Percentiles rank a stretch among this genome's conserved stretches.
Evolutionary conservation across 1,140 invertebrate genomes (phyloP).

Genomic region (Drosophila bipectinata): DNA sequence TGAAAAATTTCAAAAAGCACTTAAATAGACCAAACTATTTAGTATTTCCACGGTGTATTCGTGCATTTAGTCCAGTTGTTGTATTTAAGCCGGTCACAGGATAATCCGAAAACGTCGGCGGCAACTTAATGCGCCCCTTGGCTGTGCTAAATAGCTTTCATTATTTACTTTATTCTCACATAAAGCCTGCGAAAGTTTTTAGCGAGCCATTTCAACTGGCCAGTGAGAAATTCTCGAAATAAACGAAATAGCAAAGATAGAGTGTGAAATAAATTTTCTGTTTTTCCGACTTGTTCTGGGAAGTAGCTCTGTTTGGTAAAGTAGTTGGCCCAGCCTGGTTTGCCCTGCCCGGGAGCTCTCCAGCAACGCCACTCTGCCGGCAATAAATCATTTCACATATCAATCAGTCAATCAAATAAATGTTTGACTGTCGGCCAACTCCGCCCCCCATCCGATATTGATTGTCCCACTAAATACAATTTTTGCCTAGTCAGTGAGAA

Average conservation of each 20-base stretch:
- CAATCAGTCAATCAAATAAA: constrained; percentile 78
- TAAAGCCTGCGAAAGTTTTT: constrained; percentile 54
- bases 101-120: constrained; percentile 52
- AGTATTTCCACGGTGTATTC: constrained; percentile 6
- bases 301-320: constrained; percentile 24
- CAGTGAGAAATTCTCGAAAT: constrained; percentile 5
- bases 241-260: constrained; percentile 8
- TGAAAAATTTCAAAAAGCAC: background rate
- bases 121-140: constrained; percentile 71
- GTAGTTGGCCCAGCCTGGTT: constrained; percentile 23
- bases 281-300: constrained; percentile 17
- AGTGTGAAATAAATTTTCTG: constrained; percentile 40
- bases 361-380: constrained; percentile 7
- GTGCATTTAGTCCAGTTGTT: constrained; percentile 28
- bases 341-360: background rate
- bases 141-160: constrained; percentile 77
- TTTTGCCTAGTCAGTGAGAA: constrained; percentile 63
- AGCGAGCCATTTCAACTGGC: constrained; percentile 14
- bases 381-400: constrained; percentile 80
- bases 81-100: constrained; percentile 49
- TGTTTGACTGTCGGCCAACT: constrained; percentile 57
- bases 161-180: constrained; percentile 73
- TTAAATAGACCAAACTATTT: too few relatives aligned
- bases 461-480: constrained; percentile 64
- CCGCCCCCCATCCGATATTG: constrained; percentile 46